Evolutionary conservation across 2,888 invertebrate genomes (phyloP), one percentile per base, ranked within the genome.

Genomic region (Heterodera filipjevi): DNA sequence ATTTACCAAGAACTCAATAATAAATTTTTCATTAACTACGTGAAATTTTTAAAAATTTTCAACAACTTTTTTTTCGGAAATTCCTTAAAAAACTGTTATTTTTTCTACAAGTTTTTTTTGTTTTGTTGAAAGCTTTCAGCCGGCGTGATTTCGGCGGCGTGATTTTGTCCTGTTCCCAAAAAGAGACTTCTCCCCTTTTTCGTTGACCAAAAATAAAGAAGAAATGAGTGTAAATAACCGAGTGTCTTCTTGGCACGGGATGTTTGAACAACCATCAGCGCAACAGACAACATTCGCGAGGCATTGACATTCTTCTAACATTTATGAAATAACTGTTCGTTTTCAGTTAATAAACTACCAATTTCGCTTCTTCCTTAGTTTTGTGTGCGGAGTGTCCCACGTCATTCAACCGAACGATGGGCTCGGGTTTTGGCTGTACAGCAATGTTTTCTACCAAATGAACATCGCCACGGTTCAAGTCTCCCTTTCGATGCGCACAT

Each of bases 401-500:
- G 39, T 66, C 64, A 12, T n/a, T 8, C 33, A 30, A 22, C 39
- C n/a, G 39, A 19, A 70, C 46, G 22, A 35, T 8, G 35, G 33
- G 33, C 53, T 53, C 44, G 46, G 33, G 27, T 27, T 22, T 59
- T 16, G 71, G 16, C 66, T 80, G 79, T 44, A 81, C 75, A 22
- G 12, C 32, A 33, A 80, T 46, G 53, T 76, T 66, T 19, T 86
- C 78, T 66, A 90, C 85, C 22, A 90, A 76, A 83, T 90, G 90
- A 44, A 87, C 89, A 81, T 90, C 90, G 46, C 90, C 90, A 10
- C 90, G 82, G 14, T 83, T 81, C 39, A 90, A 81, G 85, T 90
- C 90, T 81, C 88, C 86, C 90, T 90, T 90, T 71, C 87, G 82
- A 3, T 88, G 89, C 27, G 90, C 90, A 72, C 87, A 76, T 80